Percentiles rank a stretch among this genome's conserved stretches.
These are phyloP conservation scores for Zoanthus sansibaricus DNA, from an alignment of 92 coral and sea anemone genomes.

Conservation along the genomic window DNA sequence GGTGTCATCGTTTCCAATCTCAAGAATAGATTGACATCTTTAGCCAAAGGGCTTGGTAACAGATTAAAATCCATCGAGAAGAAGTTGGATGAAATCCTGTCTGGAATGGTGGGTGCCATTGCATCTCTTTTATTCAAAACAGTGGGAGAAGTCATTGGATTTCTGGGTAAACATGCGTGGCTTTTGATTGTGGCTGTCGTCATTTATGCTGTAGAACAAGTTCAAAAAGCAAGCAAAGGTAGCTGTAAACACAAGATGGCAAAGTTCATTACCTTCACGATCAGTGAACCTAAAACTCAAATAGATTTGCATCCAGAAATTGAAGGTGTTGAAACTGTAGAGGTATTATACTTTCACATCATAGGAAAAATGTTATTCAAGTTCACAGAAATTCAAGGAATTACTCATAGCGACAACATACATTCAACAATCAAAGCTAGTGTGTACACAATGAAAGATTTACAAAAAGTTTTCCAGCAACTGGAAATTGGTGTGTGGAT, in stretches of 20 bases:
- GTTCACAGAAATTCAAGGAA: too few relatives aligned
- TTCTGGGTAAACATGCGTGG: slow-evolving; percentile 62
- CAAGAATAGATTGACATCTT: slow-evolving; percentile 26
- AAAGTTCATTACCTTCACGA: not conserved
- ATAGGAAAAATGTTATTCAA: not conserved
- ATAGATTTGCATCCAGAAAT: not conserved
- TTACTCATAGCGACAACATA: too few relatives aligned
- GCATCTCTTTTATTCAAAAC: slow-evolving; percentile 62
- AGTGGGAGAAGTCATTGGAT: slow-evolving; percentile 57
- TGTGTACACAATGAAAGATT: too few relatives aligned
- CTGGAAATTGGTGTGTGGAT: not conserved
- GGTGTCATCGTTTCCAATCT: slow-evolving; percentile 54
- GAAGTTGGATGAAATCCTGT: slow-evolving; percentile 51
- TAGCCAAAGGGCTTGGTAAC: slow-evolving; percentile 63
- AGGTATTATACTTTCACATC: not conserved
- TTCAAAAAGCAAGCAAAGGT: slow-evolving; percentile 22
- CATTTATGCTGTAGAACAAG: slow-evolving; percentile 40
- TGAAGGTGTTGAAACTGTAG: not conserved
- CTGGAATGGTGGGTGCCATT: slow-evolving; percentile 64
- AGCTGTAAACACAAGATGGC: too few relatives aligned
- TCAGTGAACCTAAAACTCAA: not conserved
- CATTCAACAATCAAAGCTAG: too few relatives aligned
- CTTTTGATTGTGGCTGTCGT: slow-evolving; percentile 56
- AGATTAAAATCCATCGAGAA: slow-evolving; percentile 57
- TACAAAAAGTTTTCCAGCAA: too few relatives aligned